Base-by-base conservation (phyloP, 2,797 vertebrate species). In the Chelmon rostratus region DNA sequence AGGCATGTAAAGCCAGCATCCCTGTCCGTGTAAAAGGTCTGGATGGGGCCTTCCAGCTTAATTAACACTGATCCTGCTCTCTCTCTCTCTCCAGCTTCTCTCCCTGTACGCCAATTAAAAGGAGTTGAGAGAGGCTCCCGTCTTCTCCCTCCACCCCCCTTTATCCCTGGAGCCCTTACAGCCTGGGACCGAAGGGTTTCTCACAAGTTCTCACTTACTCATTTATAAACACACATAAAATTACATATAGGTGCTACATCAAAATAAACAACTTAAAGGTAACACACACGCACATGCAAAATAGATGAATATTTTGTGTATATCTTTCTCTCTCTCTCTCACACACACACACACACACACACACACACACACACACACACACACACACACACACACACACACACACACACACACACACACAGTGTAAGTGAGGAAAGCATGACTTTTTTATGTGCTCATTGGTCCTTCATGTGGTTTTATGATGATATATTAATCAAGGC, bases 21-120 rank as follows among this genome's bases (percentile, higher is more conserved):
- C 65, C 94, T 95, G 95, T 93, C 91, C 93, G 85, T 96, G 96
- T 96, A 81, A 95, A 96, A 97, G 95, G 95, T 96, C 96, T 95
- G 92, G 91, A 93, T 90, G 93, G 65, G 81, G 81, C 75, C 75
- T 92, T 91, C 76, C 75, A 87, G 83, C 96, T 95, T 96, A 97
- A 97, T 97, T 96, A 97, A 95, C 94, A 95, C 73, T 78, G 76
- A 89, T 88, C 77, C 50, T 23, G 13, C 44, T 63, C 78, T 62
- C 74, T 40, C 74, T 40, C 72, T 77, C 78, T 81, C 81, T 85
- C 54, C 73, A 67, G 79, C 76, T 80, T 72, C 68, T 64, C 78
- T 89, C 88, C 79, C 82, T 76, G 75, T 81, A 82, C 82, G 38
- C 92, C 91, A 93, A 93, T 93, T 93, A 92, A 85, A 85, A 85